Evolutionary conservation across 2,113 vertebrate species (phyloP), one percentile per base, ranked within the genome.

Genomic region (Leucopsar rothschildi): DNA sequence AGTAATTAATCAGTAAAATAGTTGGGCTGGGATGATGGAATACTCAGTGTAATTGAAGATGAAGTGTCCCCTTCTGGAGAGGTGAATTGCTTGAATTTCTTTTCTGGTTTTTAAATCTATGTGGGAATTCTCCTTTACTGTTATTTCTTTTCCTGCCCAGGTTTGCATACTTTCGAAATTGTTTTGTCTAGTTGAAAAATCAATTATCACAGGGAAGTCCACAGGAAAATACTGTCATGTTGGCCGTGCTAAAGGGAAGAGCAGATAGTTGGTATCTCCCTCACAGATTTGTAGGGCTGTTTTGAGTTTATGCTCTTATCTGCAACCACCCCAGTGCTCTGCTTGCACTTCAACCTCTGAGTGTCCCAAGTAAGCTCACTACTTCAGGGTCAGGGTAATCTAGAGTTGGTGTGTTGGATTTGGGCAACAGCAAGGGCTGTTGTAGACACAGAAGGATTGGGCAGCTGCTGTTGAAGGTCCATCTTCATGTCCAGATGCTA

Each of bases 361-460:
- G 7, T 19, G 27, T 31, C 40, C 37, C n/a, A 59, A 29, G 25
- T 42, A 47, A 73, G 15, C 57, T 23, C 55, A 37, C 17, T 35
- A 0, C 19, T 35, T 65, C 44, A 28, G 0, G 0, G 24, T 17
- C 28, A 27, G 52, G 11, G 12, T 40, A 78, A 56, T 15, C 33
- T 49, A n/a, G 42, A 87, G 22, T 22, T 69, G 12, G 3, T 35
- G 20, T 33, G 50, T 8, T 73, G 70, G 5, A 3, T 81, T 81
- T 70, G 60, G 60, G 73, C 42, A 69, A 5, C 15, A 83, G 37
- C 28, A 45, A 45, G 39, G 29, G 15, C 42, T 69, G 66, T 13
- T 55, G 27, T 3, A 68, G 37, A 39, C 40, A 71, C 16, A 23
- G 2, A 5, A 45, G 40, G 12, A 45, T 50, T 2, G 4, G 45